Conservation (phyloP, 2,888 invertebrate species). For the Argyresthia goedartella region DNA sequence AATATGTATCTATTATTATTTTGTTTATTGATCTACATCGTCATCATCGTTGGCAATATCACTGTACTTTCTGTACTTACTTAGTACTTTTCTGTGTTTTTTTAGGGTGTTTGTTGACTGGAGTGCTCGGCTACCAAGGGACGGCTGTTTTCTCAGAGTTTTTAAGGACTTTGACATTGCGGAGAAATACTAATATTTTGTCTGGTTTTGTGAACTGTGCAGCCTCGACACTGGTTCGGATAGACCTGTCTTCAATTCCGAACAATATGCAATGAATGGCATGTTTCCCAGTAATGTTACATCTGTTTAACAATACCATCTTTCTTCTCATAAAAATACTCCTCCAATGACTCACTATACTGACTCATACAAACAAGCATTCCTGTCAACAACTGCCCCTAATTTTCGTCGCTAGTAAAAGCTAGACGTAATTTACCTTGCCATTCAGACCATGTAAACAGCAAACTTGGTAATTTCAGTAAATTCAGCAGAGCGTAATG, state of each 20-base stretch:
- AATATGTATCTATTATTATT: too few relatives aligned
- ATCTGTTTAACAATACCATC: slow-evolving; percentile 1
- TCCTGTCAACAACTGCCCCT: too few relatives aligned
- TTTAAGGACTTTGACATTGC: slow-evolving; percentile 6
- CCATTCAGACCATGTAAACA: too few relatives aligned
- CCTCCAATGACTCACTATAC: slow-evolving; percentile 11
- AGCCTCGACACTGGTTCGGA: slow-evolving; percentile 14
- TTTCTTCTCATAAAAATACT: slow-evolving; percentile 18
- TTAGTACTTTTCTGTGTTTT: too few relatives aligned
- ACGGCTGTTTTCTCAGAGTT: neutral
- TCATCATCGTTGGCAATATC: too few relatives aligned
- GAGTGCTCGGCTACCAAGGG: neutral
- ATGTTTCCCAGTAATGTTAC: neutral
- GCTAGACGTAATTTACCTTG: too few relatives aligned
- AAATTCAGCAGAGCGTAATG: too few relatives aligned
- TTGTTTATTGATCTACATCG: too few relatives aligned
- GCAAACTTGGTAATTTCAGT: too few relatives aligned
- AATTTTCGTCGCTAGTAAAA: too few relatives aligned
- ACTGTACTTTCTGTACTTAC: too few relatives aligned
- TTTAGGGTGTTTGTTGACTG: neutral
- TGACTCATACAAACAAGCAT: slow-evolving; percentile 3
- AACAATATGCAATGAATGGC: slow-evolving; percentile 14
- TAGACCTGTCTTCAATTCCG: slow-evolving; percentile 14
- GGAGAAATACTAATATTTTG: slow-evolving; percentile 13
- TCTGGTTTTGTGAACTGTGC: slow-evolving; percentile 14